A percentile compares a stretch with the other conserved stretches of the same genome.
Conservation (phyloP, 2,888 invertebrate genomes). For the Plusia festucae region DNA sequence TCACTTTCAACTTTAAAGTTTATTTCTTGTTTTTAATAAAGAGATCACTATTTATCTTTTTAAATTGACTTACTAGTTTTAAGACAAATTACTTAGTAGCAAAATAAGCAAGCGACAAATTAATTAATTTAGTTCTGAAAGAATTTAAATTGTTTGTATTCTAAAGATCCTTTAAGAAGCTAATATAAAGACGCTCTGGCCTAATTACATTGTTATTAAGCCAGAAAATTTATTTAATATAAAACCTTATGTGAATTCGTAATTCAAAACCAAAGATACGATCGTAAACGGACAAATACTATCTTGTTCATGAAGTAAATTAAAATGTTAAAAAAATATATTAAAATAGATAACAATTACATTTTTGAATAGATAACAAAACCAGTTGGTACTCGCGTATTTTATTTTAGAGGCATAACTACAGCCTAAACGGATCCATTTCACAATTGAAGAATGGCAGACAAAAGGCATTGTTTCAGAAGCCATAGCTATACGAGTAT, state of each 20-base stretch:
- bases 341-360: conserved; percentile 4
- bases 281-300: background rate
- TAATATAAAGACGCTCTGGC: background rate
- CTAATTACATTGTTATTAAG: conserved; percentile 5
- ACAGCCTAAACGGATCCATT: conserved; percentile 48
- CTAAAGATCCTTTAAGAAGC: background rate
- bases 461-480: conserved; percentile 67
- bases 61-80: conserved; percentile 6
- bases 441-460: conserved; percentile 59
- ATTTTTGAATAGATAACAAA: conserved; percentile 10
- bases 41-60: conserved; percentile 26
- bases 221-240: background rate
- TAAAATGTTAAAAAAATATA: conserved; percentile 8
- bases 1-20: conserved; percentile 32
- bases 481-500: conserved; percentile 39
- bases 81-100: background rate
- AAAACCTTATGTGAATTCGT: background rate
- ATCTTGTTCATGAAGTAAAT: conserved; percentile 6
- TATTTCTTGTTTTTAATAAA: conserved; percentile 23
- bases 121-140: background rate
- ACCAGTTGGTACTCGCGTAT: conserved; percentile 5
- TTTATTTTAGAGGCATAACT: conserved; percentile 22
- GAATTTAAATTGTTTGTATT: background rate
- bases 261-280: conserved; percentile 5
- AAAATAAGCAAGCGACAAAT: background rate